Base-by-base conservation (phyloP, 2,797 vertebrate genomes). In the Telmatherina bonti region DNA sequence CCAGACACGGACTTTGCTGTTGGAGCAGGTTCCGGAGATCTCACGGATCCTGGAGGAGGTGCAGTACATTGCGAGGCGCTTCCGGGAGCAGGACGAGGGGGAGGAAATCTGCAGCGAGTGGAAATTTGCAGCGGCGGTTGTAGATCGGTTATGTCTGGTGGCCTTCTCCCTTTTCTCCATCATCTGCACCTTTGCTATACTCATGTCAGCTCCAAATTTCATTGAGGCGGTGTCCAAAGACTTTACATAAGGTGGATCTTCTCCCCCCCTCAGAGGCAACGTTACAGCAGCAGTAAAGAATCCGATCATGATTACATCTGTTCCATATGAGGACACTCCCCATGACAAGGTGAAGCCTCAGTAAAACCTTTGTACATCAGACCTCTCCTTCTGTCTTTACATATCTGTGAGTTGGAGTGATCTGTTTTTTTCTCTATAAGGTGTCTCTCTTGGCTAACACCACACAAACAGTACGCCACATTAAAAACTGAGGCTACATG, bases 121-220 rank as follows among this genome's bases (percentile, higher is more conserved):
- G 96, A 97, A 97, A 86, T 97, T 97, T 71, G 96, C 96, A 0
- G 96, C 96, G 0, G 96, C 96, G 0, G 96, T 97, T 24, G 95
- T 97, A 85, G 96, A 97, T 88, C 94, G 96, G 13, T 87, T 97
- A 12, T 97, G 96, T 81, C 93, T 97, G 66, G 95, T 97, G 88
- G 95, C 95, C 16, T 97, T 97, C 85, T 96, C 96, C 0, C 94
- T 97, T 59, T 97, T 97, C 86, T 96, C 96, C 72, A 96, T 97
- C 85, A 94, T 97, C 81, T 96, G 96, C 91, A 97, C 96, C 56
- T 95, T 97, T 84, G 96, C 95, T 74, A 97, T 97, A 81, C 93
- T 97, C 70, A 96, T 97, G 96, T 95, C 96, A 0, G 96, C 96
- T 38, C 96, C 96, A 41, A 97, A 97, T 83, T 97, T 97, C 85